Conservation (phyloP, 2,797 vertebrate genomes). For the Triplophysa yarkandensis region DNA sequence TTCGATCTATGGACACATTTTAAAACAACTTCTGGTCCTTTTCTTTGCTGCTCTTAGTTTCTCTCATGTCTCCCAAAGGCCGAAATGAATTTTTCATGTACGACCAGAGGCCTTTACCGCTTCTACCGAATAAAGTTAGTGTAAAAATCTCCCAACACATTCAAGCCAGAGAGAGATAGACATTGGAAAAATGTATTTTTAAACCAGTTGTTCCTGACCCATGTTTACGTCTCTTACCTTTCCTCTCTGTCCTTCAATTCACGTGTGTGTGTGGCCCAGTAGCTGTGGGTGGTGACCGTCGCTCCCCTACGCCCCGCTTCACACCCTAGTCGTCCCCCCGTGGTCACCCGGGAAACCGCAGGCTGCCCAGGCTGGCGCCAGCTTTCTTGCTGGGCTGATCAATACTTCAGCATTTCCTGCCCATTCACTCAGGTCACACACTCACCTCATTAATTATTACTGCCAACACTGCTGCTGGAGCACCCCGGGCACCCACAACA, state of each 20-base stretch:
- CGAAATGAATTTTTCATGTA: constrained; percentile 76
- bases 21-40: constrained; percentile 34
- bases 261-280: constrained; percentile 9
- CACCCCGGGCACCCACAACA: constrained; percentile 83
- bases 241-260: constrained; percentile 36
- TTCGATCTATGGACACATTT: too few relatives aligned
- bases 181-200: background rate
- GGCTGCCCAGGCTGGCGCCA: constrained; percentile 95
- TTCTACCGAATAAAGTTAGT: constrained; percentile 60
- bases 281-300: constrained; percentile 23
- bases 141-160: constrained; percentile 16
- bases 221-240: background rate
- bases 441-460: constrained; percentile 99
- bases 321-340: constrained; percentile 74
- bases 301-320: constrained; percentile 64
- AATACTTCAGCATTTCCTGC: constrained; percentile 99
- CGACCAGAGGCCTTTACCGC: constrained; percentile 70
- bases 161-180: constrained; percentile 9
- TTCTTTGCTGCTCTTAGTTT: constrained; percentile 70
- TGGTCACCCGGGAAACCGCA: constrained; percentile 91
- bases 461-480: constrained; percentile 89
- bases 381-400: constrained; percentile 86
- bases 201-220: constrained; percentile 16
- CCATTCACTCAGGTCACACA: constrained; percentile 98
- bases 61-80: constrained; percentile 72